phyloP scores from a whole-genome alignment of 2,888 invertebrate genomes.

The Tiphia femorata region DNA sequence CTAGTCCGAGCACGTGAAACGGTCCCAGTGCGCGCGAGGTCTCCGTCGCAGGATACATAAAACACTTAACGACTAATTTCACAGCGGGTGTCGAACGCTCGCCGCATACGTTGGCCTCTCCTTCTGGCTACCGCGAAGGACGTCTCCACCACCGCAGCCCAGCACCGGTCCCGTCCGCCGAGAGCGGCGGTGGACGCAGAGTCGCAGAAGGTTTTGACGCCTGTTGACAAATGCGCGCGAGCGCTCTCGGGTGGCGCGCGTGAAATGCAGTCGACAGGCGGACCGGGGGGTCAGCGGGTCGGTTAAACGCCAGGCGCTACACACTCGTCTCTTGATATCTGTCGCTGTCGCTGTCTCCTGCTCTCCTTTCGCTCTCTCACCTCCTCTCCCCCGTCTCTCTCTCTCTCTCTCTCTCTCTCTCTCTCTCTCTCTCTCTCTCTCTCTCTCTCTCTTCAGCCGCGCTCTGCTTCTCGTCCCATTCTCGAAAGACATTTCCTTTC shows the following conservation, averaged over 20 bases:
- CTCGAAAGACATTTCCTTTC: constrained; percentile 56
- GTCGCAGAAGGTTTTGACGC: constrained; percentile 52
- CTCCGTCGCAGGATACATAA: constrained; percentile 55
- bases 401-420: background rate
- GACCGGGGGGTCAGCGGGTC: constrained; percentile 44
- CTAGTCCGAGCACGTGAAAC: no score
- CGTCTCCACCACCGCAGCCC: no score
- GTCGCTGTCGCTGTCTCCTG: no score
- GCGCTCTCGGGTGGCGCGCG: constrained; percentile 8
- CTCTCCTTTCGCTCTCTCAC: no score
- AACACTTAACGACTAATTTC: constrained; percentile 63
- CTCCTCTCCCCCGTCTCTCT: background rate
- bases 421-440: background rate
- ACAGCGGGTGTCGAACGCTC: constrained; percentile 45
- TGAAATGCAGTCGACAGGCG: constrained; percentile 23
- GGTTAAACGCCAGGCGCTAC: constrained; percentile 55
- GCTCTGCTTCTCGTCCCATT: constrained; percentile 55
- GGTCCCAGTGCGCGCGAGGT: constrained; percentile 3
- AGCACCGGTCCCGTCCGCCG: constrained; percentile 12
- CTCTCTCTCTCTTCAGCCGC: background rate
- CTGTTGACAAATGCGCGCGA: constrained; percentile 52
- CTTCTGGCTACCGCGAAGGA: no score
- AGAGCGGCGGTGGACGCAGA: no score
- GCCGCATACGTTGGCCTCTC: constrained; percentile 6
- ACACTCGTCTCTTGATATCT: no score